Evolutionary conservation across 2,888 invertebrate species (phyloP).

Genomic region (Temnothorax ravouxi): DNA sequence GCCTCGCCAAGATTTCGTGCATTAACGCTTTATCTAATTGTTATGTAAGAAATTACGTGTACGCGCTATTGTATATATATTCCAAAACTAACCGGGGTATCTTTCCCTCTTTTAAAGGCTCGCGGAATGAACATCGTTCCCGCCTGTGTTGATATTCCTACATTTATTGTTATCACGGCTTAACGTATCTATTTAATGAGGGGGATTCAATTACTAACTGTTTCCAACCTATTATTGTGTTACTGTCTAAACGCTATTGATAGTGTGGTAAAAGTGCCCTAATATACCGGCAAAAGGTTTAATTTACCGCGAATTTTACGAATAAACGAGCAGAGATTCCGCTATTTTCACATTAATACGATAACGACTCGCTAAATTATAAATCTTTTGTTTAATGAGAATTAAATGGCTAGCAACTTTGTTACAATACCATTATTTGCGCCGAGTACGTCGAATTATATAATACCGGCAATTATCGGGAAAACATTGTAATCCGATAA

Average conservation of each 20-base stretch:
- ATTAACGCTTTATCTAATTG: conserved; percentile 19
- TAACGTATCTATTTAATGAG: conserved; percentile 42
- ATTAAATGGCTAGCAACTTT: conserved; percentile 49
- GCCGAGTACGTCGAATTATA: conserved; percentile 36
- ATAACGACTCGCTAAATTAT: conserved; percentile 47
- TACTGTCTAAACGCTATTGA: conserved; percentile 33
- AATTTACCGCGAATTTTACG: conserved; percentile 35
- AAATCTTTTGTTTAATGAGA: conserved; percentile 55
- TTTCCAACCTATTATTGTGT: conserved; percentile 34
- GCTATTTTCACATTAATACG: conserved; percentile 46
- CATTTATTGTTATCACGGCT: background rate
- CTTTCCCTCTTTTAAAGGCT: background rate
- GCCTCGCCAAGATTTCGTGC: conserved; percentile 41
- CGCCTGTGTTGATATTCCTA: background rate
- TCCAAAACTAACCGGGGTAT: background rate
- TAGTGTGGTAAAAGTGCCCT: conserved; percentile 32
- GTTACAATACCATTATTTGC: conserved; percentile 43
- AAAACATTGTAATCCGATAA: conserved; percentile 41
- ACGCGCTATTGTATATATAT: background rate
- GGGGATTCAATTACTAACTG: conserved; percentile 29
- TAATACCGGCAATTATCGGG: conserved; percentile 51
- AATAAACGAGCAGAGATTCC: conserved; percentile 36
- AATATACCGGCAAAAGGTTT: conserved; percentile 41
- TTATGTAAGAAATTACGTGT: background rate
- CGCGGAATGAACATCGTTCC: background rate